A percentile compares a stretch with the other conserved stretches of the same genome.
phyloP scores from a whole-genome alignment of 2,888 invertebrate species.

The Cyrtodaria siliqua region DNA sequence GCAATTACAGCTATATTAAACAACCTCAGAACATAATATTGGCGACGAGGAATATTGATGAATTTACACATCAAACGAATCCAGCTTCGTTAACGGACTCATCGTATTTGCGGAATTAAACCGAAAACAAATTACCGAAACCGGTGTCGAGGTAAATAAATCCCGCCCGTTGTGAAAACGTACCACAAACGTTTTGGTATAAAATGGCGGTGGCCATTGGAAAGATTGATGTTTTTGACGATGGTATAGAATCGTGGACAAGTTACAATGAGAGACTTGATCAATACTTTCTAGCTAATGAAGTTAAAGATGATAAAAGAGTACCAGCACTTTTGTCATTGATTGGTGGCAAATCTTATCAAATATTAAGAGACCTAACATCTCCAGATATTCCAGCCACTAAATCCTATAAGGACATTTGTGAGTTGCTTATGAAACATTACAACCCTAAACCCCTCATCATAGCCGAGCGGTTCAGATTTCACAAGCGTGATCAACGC shows the following conservation, averaged over 20 bases:
- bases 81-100: too few species aligned
- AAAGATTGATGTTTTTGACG: slow-evolving; percentile 19
- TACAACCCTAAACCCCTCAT: slow-evolving; percentile 50
- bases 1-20: too few species aligned
- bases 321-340: slow-evolving; percentile 50
- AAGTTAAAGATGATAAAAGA: slow-evolving; percentile 19
- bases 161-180: too few species aligned
- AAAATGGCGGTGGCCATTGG: slow-evolving; percentile 20
- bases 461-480: slow-evolving; percentile 56
- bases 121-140: too few species aligned
- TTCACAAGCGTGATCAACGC: slow-evolving; percentile 54
- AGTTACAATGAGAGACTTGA: slow-evolving; percentile 30
- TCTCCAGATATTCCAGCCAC: slow-evolving; percentile 46
- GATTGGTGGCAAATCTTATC: slow-evolving; percentile 53
- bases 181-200: too few species aligned
- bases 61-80: too few species aligned
- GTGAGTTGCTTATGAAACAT: slow-evolving; percentile 34
- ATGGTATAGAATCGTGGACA: slow-evolving; percentile 11
- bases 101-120: too few species aligned
- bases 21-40: too few species aligned
- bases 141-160: too few species aligned
- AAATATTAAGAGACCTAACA: slow-evolving; percentile 28
- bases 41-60: too few species aligned
- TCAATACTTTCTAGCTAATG: slow-evolving; percentile 29
- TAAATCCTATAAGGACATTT: slow-evolving; percentile 40